Base-by-base conservation (phyloP, 2,797 vertebrate genomes). In the Micromesistius poutassou region DNA sequence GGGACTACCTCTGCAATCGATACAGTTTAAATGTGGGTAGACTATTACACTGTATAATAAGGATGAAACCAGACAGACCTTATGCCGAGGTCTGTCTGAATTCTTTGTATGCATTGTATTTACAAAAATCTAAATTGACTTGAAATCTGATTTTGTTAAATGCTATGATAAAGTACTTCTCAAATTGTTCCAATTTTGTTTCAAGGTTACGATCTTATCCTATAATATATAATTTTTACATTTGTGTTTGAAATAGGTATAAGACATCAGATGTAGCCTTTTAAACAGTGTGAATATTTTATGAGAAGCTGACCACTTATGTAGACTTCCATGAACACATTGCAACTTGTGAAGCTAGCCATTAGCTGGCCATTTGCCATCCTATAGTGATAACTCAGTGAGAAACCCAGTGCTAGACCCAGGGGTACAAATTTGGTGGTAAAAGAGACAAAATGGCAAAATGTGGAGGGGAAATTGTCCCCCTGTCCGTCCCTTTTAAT, bases 201-300 rank as follows among this genome's bases (percentile, higher is more conserved):
- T 22, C 55, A 62, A 62, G 22, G 55, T 62, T 62, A 25, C 22
- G 7, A 62, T 62, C 9, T 62, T 8, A n/a, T 5, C 19, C 19
- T 22, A 7, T 55, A 55, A 46, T 55, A 7, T n/a, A 55, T 22
- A 1, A 5, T 55, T 22, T 62, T n/a, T 62, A 25, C 8, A 25
- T 62, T 46, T 62, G 55, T 62, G n/a, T 62, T 62, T 62, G 5
- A 62, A 62, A 25, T 25, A 62, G 55, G 22, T 5, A n/a, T 25
- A 62, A 62, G 55, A 62, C 22, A 62, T 25, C 25, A 7, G 55
- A 55, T 62, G 55, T 22, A 25, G 55, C n/a, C 55, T 62, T 62
- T 62, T 62, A 62, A 62, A 62, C 22, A 62, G 55, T 62, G 55
- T 62, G 55, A 62, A 62, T 62, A 62, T n/a, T 62, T 62, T 13